A percentile compares a stretch with the other conserved stretches of the same genome.
Evolutionary conservation across 2,113 vertebrate genomes (phyloP).

Genomic region (Heptranchias perlo): DNA sequence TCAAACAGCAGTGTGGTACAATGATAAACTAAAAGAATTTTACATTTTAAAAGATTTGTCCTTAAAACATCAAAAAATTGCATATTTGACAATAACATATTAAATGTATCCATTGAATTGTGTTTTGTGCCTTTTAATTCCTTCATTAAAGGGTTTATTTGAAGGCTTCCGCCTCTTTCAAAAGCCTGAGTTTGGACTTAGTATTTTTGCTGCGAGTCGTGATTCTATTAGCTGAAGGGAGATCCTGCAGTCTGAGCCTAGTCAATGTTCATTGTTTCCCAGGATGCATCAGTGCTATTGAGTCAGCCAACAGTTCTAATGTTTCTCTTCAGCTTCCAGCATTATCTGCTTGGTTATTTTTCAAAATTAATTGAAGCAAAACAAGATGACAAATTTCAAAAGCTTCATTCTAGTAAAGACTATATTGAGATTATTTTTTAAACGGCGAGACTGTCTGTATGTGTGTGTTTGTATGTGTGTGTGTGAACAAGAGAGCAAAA

Average conservation of each 20-base stretch:
- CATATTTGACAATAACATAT: background rate
- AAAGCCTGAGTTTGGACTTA: no score
- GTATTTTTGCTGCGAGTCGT: background rate
- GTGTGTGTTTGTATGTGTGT: no score
- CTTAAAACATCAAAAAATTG: background rate
- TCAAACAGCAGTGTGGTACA: no score
- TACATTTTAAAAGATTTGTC: background rate
- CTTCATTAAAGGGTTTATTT: no score
- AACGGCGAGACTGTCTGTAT: background rate
- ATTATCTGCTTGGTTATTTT: background rate
- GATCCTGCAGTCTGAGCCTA: background rate
- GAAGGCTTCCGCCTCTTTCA: no score
- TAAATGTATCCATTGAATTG: no score
- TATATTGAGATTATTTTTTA: background rate
- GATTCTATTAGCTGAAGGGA: background rate
- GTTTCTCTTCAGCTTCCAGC: background rate
- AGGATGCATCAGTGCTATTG: background rate
- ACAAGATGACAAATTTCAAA: background rate
- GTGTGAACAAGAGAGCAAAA: background rate
- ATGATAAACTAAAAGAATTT: background rate
- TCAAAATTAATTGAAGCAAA: conserved; percentile 11
- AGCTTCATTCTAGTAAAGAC: background rate
- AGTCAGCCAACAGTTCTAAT: background rate
- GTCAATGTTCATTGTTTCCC: background rate
- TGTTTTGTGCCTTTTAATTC: no score